These are phyloP conservation scores for Chirona hameri DNA, from an alignment of 2,888 invertebrate species.

Conservation along the genomic window DNA sequence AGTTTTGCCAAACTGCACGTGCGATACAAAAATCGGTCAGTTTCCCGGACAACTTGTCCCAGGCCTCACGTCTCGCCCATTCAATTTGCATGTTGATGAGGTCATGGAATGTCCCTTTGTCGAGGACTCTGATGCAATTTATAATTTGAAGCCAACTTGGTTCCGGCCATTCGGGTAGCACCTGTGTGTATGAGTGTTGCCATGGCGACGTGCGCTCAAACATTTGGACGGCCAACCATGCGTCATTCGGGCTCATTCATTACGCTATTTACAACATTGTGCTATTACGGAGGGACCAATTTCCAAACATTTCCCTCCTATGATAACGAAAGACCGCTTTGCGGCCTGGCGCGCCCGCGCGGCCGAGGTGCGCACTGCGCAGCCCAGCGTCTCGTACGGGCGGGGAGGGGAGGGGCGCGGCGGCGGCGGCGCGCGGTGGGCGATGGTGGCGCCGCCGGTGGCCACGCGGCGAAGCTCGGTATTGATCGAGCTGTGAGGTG, in stretches of 20 bases:
- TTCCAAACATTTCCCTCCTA: slow-evolving; percentile 22
- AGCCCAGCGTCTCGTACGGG: not conserved
- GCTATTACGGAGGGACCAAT: slow-evolving; percentile 26
- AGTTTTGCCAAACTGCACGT: too few relatives aligned
- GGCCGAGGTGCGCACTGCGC: not conserved
- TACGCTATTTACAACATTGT: slow-evolving; percentile 28
- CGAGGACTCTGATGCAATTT: slow-evolving; percentile 1
- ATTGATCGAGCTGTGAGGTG: not conserved
- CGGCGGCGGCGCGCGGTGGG: not conserved
- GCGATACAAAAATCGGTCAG: too few relatives aligned
- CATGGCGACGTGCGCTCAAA: slow-evolving; percentile 7
- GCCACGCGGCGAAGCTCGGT: not conserved
- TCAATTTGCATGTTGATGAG: not conserved
- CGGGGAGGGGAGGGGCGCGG: not conserved
- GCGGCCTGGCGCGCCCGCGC: not conserved
- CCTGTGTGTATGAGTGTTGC: slow-evolving; percentile 10
- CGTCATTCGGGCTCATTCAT: slow-evolving; percentile 25
- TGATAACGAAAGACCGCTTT: slow-evolving; percentile 11
- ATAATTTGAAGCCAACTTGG: slow-evolving; percentile 26
- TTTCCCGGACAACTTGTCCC: too few relatives aligned
- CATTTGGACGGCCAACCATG: slow-evolving; percentile 22
- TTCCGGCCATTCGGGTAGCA: slow-evolving; percentile 5
- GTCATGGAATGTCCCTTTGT: slow-evolving; percentile 11
- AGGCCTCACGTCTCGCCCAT: not conserved
- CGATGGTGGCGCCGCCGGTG: not conserved